These are phyloP conservation scores for Aradophagus sp. DNA, from an alignment of 1,140 invertebrate species.

Conservation along the genomic window DNA sequence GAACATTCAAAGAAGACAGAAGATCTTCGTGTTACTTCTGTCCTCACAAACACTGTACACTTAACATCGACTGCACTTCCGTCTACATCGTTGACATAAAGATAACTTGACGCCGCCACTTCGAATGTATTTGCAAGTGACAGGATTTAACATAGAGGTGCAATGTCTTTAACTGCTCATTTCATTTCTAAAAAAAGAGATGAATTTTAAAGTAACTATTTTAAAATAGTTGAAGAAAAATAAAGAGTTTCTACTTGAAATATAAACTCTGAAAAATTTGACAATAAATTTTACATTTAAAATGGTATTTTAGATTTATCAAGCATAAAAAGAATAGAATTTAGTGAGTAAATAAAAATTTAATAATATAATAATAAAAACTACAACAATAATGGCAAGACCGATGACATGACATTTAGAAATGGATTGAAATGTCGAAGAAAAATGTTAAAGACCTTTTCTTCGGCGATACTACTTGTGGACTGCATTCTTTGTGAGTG, in stretches of 20 bases:
- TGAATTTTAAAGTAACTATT: neutral
- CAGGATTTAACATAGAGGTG: slow-evolving; percentile 27
- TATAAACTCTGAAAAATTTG: neutral
- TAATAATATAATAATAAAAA: neutral
- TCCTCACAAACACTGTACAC: slow-evolving; percentile 38
- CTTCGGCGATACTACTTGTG: slow-evolving; percentile 68
- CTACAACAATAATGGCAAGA: neutral
- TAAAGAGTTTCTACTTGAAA: neutral
- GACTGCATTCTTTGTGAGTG: slow-evolving; percentile 67
- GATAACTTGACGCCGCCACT: slow-evolving; percentile 28
- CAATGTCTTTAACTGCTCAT: slow-evolving; percentile 9
- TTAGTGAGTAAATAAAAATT: no score
- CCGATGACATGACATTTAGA: neutral
- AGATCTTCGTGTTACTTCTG: slow-evolving; percentile 15
- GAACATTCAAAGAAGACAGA: slow-evolving; percentile 61
- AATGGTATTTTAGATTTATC: no score
- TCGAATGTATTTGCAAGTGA: slow-evolving; percentile 23
- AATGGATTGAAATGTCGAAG: neutral
- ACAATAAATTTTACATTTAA: neutral
- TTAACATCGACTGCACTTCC: slow-evolving; percentile 36
- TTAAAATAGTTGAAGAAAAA: no score
- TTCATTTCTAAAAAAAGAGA: slow-evolving; percentile 46
- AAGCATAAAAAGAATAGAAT: no score
- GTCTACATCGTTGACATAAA: slow-evolving; percentile 32
- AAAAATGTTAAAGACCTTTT: slow-evolving; percentile 61